Percentiles rank a stretch among this genome's conserved stretches.
Conservation (phyloP, 2,797 vertebrate genomes). For the Diceros bicornis region DNA sequence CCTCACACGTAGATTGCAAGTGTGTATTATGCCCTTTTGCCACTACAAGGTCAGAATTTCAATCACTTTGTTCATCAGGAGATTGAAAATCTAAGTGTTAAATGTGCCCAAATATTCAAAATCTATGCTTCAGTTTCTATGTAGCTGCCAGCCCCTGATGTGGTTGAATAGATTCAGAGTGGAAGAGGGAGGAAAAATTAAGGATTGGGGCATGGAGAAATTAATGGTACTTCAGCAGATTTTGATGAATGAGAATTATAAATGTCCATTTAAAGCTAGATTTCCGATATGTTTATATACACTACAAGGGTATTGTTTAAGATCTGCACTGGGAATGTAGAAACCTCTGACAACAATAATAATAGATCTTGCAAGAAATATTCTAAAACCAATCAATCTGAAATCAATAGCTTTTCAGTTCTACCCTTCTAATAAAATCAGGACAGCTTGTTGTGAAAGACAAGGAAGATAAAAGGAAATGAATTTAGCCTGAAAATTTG, state of each 20-base stretch:
- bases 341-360: not conserved
- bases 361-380: not conserved
- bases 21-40: not conserved
- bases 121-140: not conserved
- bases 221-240: not conserved
- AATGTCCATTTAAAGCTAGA: not conserved
- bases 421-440: not conserved
- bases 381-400: slow-evolving; percentile 28
- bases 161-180: not conserved
- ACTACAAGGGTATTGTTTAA: not conserved
- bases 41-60: slow-evolving; percentile 48
- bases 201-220: not conserved
- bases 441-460: not conserved
- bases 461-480: not conserved
- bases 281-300: not conserved
- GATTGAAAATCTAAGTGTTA: slow-evolving; percentile 45
- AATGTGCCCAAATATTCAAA: slow-evolving; percentile 24
- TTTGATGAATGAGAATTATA: slow-evolving; percentile 18
- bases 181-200: not conserved
- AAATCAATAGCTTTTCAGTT: not conserved
- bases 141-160: not conserved
- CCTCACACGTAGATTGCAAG: not conserved
- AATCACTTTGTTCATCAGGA: slow-evolving; percentile 51
- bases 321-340: not conserved
- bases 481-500: not conserved